Conservation (phyloP, 2,797 vertebrate genomes). For the Brachyalestes nurse region DNA sequence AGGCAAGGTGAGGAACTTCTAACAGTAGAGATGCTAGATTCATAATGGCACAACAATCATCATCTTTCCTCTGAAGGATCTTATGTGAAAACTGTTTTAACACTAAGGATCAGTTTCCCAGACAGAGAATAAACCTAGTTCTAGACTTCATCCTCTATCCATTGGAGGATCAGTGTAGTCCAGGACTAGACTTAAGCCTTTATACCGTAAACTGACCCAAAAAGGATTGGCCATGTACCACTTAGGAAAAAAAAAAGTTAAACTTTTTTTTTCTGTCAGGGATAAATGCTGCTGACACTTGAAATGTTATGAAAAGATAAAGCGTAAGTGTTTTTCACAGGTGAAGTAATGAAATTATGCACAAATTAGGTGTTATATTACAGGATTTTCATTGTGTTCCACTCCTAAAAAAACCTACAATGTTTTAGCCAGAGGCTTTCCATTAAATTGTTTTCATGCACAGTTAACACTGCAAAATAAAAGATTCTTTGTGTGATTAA, state of each 20-base stretch:
- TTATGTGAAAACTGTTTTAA: too few species aligned
- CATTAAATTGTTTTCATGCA: too few species aligned
- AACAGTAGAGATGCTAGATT: not conserved
- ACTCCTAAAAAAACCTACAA: not conserved
- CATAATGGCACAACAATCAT: not conserved
- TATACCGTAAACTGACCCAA: too few species aligned
- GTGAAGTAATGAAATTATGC: not conserved
- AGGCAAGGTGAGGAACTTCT: not conserved
- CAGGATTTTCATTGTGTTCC: too few species aligned
- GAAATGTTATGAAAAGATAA: too few species aligned
- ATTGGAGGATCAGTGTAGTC: too few species aligned
- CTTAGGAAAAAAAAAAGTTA: not conserved
- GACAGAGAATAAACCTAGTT: too few species aligned
- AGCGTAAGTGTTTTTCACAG: not conserved
- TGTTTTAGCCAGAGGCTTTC: not conserved
- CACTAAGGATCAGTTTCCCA: too few species aligned
- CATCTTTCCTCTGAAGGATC: not conserved
- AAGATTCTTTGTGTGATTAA: not conserved
- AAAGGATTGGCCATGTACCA: not conserved
- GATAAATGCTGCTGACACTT: not conserved
- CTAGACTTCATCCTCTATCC: too few species aligned
- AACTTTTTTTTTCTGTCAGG: not conserved
- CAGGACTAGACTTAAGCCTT: too few species aligned
- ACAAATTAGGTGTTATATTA: not conserved
- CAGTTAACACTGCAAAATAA: too few species aligned